A percentile compares a stretch with the other conserved stretches of the same genome.
These are phyloP conservation scores for Phorcus lineatus DNA, from an alignment of 2,888 invertebrate species.

Conservation along the genomic window DNA sequence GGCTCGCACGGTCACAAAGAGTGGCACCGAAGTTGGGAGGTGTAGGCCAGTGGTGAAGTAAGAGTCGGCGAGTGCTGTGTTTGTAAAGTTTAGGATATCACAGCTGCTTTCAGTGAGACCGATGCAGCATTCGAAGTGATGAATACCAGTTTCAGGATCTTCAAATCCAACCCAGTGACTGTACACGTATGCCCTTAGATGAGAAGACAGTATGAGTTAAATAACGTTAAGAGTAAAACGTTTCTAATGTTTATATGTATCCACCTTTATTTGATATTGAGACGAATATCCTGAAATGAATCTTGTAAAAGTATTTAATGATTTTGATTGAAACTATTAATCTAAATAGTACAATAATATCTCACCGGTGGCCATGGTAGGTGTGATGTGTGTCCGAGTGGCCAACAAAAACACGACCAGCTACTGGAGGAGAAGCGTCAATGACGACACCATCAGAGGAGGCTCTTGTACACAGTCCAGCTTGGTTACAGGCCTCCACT, in stretches of 20 bases:
- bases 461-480: conserved; percentile 15
- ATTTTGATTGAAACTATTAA: no score
- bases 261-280: no score
- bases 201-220: neutral
- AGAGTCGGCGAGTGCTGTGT: conserved; percentile 27
- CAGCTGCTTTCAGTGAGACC: conserved; percentile 23
- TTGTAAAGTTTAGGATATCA: conserved; percentile 32
- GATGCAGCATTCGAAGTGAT: conserved; percentile 16
- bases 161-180: conserved; percentile 22
- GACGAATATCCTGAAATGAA: no score
- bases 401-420: conserved; percentile 26
- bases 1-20: conserved; percentile 36
- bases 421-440: conserved; percentile 28
- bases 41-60: conserved; percentile 27
- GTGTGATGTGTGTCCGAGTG: neutral
- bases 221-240: no score
- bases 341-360: no score
- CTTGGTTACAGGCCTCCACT: conserved; percentile 33
- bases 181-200: neutral
- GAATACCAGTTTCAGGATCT: conserved; percentile 24
- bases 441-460: conserved; percentile 30
- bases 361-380: conserved; percentile 27
- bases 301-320: no score
- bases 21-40: conserved; percentile 21
- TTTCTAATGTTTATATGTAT: no score